These are phyloP conservation scores for Neria commutata DNA, from an alignment of 2,888 invertebrate genomes.

Conservation along the genomic window DNA sequence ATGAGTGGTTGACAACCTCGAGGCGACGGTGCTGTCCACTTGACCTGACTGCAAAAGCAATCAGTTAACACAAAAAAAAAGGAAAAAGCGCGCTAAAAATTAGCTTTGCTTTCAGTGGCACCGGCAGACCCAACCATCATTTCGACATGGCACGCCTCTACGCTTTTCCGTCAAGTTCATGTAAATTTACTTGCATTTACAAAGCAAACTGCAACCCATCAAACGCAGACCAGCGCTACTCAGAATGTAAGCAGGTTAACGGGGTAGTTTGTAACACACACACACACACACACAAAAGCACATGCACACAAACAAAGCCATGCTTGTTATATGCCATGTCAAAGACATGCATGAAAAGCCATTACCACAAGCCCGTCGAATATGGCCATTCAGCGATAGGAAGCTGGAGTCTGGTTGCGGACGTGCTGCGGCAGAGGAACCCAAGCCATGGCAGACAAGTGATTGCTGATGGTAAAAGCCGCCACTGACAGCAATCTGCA, in stretches of 20 bases:
- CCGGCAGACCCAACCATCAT: too few relatives aligned
- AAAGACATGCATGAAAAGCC: background rate
- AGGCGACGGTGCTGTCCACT: background rate
- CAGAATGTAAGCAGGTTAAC: slow-evolving; percentile 1
- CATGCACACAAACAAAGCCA: background rate
- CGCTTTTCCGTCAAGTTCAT: background rate
- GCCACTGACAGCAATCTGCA: too few relatives aligned
- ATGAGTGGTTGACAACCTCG: background rate
- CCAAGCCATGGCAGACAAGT: too few relatives aligned
- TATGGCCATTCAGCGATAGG: too few relatives aligned
- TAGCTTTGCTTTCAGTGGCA: background rate
- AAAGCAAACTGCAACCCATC: background rate
- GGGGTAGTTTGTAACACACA: background rate
- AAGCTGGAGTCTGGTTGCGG: background rate
- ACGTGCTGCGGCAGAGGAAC: background rate
- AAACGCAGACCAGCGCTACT: background rate
- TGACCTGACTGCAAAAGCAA: too few relatives aligned
- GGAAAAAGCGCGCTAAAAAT: background rate
- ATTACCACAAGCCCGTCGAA: too few relatives aligned
- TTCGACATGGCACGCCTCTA: too few relatives aligned
- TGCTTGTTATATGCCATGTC: background rate
- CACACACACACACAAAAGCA: background rate
- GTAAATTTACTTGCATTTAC: background rate
- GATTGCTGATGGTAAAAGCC: background rate
- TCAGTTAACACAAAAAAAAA: too few relatives aligned